A percentile compares a stretch with the other conserved stretches of the same genome.
Evolutionary conservation across 2,888 invertebrate species (phyloP).

Genomic region (Elmis aenea): DNA sequence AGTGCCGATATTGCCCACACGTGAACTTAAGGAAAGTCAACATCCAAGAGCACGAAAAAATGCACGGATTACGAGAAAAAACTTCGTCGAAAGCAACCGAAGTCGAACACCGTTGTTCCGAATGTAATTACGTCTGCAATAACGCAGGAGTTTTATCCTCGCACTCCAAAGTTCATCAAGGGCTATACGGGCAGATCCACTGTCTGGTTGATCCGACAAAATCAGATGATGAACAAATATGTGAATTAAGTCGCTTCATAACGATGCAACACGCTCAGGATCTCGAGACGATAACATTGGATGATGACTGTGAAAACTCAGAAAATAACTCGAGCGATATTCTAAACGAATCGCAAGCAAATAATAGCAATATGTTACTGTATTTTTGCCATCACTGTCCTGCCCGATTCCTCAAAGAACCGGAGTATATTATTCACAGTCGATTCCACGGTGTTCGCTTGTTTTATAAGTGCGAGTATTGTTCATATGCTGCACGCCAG

Average conservation of each 20-base stretch:
- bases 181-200: conserved; percentile 65
- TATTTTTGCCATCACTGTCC: conserved; percentile 80
- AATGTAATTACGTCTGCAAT: conserved; percentile 75
- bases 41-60: conserved; percentile 78
- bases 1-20: conserved; percentile 80
- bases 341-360: conserved; percentile 23
- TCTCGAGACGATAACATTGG: conserved; percentile 15
- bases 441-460: conserved; percentile 62
- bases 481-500: conserved; percentile 71
- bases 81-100: conserved; percentile 41
- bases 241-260: conserved; percentile 42
- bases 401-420: conserved; percentile 72
- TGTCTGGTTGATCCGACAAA: conserved; percentile 62
- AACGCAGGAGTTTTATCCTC: conserved; percentile 65
- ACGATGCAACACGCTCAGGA: conserved; percentile 18
- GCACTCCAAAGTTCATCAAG: conserved; percentile 72
- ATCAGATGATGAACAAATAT: conserved; percentile 63
- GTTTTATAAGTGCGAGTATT: conserved; percentile 67
- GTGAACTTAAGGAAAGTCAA: conserved; percentile 75
- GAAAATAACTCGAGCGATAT: conserved; percentile 38
- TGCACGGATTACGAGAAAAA: conserved; percentile 56
- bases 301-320: conserved; percentile 34
- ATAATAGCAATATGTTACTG: conserved; percentile 37
- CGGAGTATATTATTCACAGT: conserved; percentile 68
- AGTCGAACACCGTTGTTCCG: conserved; percentile 63